Evolutionary conservation across 2,113 vertebrate species (phyloP).

Genomic region (Plestiodon gilberti): DNA sequence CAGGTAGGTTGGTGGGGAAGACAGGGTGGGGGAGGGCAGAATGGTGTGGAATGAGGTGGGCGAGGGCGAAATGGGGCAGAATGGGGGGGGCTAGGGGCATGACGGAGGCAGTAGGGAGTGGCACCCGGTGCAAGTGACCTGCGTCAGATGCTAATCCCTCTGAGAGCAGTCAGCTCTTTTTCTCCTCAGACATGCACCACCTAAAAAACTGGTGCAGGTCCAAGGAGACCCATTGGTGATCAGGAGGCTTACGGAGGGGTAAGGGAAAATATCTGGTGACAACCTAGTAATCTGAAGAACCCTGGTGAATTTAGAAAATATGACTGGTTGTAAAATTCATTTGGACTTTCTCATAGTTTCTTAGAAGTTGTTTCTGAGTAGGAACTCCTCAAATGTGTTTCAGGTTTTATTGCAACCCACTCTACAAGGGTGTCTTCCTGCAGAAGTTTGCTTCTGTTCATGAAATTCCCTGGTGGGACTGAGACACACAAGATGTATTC

Average conservation of each 20-base stretch:
- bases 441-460: background rate
- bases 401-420: background rate
- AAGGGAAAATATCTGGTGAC: background rate
- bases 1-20: too few relatives aligned
- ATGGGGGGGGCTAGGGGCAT: too few relatives aligned
- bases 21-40: too few relatives aligned
- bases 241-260: background rate
- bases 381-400: background rate
- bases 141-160: too few relatives aligned
- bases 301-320: background rate
- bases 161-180: too few relatives aligned
- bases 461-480: background rate
- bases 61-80: too few relatives aligned
- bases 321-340: background rate
- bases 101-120: too few relatives aligned
- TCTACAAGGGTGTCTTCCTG: background rate
- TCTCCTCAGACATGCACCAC: too few relatives aligned
- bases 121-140: too few relatives aligned
- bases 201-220: too few relatives aligned
- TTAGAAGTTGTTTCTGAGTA: background rate
- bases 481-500: background rate
- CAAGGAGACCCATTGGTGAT: too few relatives aligned
- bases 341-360: background rate
- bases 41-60: too few relatives aligned
- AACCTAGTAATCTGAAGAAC: background rate